Evolutionary conservation across 2,113 vertebrate genomes (phyloP), one percentile per base, ranked within the genome.

Genomic region (Anser cygnoides): DNA sequence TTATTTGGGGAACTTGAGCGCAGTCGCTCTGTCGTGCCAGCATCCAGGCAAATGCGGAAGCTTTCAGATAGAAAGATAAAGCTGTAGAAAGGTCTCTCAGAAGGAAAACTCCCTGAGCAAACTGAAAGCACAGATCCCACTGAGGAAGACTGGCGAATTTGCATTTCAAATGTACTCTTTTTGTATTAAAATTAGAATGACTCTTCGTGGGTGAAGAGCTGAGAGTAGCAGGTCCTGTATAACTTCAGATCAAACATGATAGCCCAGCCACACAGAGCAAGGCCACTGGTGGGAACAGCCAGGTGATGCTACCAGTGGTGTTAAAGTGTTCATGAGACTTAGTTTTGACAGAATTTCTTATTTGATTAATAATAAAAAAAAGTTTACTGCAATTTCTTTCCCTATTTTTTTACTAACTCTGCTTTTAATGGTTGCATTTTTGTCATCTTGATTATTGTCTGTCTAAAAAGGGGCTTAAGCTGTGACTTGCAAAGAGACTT

Each of bases 1-100:
- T 95, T 96, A 94, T 96, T 87, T 96, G 95, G 89, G 89, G 89
- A 95, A 87, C 95, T 95, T 18, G 44, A 96, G 89, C 10, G n/a
- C 92, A 82, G 96, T 85, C 89, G 37, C 55, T 92, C 50, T 94
- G 95, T 89, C 66, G 41, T 97, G 93, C 94, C 93, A 96, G 93
- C 87, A 76, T 82, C 95, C 89, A 76, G 55, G 86, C 73, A 62
- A 84, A 71, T 1, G 29, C 13, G n/a, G 95, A 94, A 94, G 86
- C 80, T 87, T 90, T 87, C 55, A 88, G 93, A 96, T 94, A 57
- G 78, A 85, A 90, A 96, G 94, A 94, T 94, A 89, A 94, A 86
- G 44, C 50, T 46, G 19, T 61, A 67, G 86, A 71, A 83, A 94
- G 58, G 62, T 44, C 49, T 73, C 71, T 75, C 58, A 26, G 20